Evolutionary conservation across 1,140 invertebrate genomes (phyloP).

Genomic region (Trachymyrmex septentrionalis): DNA sequence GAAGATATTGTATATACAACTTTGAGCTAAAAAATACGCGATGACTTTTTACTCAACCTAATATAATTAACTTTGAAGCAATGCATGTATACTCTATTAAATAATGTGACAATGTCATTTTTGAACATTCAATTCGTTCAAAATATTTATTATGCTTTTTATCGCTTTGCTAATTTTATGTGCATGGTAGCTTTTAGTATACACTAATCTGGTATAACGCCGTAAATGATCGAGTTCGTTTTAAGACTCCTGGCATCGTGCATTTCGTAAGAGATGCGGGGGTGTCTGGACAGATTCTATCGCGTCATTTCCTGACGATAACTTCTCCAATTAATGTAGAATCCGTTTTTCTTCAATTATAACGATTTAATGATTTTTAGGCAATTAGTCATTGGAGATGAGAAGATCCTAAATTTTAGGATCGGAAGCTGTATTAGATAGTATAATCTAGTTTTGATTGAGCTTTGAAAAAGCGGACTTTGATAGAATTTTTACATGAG

Average conservation of each 20-base stretch:
- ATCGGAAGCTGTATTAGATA: background rate
- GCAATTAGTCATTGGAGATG: background rate
- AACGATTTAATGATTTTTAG: background rate
- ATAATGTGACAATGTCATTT: no score
- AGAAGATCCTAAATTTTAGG: background rate
- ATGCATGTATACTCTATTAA: no score
- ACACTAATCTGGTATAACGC: no score
- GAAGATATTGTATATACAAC: no score
- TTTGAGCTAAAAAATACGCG: no score
- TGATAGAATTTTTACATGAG: background rate
- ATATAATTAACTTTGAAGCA: no score
- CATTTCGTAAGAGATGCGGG: background rate
- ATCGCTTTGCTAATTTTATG: no score
- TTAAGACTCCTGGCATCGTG: background rate
- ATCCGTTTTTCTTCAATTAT: background rate
- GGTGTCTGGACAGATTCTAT: slow-evolving; percentile 1
- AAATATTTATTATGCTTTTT: no score
- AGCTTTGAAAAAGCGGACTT: background rate
- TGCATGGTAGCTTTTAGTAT: no score
- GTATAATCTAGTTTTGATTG: background rate
- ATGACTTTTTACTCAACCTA: no score
- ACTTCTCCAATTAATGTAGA: background rate
- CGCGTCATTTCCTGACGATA: slow-evolving; percentile 1
- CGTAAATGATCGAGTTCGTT: no score
- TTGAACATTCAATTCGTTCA: no score